phyloP scores from a whole-genome alignment of 92 coral and sea anemone species.

The Palythoa caribaeorum region DNA sequence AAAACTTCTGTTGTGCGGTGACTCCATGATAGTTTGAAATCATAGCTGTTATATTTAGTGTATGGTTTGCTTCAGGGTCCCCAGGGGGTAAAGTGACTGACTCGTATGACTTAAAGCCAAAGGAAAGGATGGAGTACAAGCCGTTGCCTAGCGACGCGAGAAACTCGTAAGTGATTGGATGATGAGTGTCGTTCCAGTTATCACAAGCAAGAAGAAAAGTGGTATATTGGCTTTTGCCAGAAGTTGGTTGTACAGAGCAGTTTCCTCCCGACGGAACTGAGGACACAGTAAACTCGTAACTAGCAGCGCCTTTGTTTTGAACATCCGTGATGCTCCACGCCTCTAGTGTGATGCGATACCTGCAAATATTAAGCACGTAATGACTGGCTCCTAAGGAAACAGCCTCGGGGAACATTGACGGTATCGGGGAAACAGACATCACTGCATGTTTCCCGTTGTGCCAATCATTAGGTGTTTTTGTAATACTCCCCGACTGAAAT shows the following conservation, averaged over 20 bases:
- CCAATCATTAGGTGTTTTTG: too few species aligned
- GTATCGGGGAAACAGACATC: too few species aligned
- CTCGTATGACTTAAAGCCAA: slow-evolving; percentile 11
- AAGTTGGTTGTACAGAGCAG: slow-evolving; percentile 1
- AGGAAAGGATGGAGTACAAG: slow-evolving; percentile 34
- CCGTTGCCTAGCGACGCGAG: slow-evolving; percentile 46
- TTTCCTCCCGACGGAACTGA: slow-evolving; percentile 20
- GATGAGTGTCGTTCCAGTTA: slow-evolving; percentile 26
- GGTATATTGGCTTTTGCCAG: neutral
- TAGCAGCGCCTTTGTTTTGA: neutral
- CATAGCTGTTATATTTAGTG: slow-evolving; percentile 21
- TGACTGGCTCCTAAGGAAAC: too few species aligned
- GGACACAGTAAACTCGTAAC: slow-evolving; percentile 19
- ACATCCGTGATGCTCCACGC: neutral
- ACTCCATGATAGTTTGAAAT: slow-evolving; percentile 39
- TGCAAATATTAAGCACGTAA: neutral
- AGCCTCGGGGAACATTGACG: too few species aligned
- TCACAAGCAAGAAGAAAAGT: slow-evolving; percentile 11
- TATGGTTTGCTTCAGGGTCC: slow-evolving; percentile 10
- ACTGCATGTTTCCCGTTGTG: too few species aligned
- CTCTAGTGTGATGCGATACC: slow-evolving; percentile 26
- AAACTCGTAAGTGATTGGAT: slow-evolving; percentile 40
- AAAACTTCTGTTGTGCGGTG: neutral
- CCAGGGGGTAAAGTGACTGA: slow-evolving; percentile 25
- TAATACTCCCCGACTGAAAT: too few species aligned